Conservation (phyloP, 2,113 vertebrate species). For the Cochlearius cochlearius region DNA sequence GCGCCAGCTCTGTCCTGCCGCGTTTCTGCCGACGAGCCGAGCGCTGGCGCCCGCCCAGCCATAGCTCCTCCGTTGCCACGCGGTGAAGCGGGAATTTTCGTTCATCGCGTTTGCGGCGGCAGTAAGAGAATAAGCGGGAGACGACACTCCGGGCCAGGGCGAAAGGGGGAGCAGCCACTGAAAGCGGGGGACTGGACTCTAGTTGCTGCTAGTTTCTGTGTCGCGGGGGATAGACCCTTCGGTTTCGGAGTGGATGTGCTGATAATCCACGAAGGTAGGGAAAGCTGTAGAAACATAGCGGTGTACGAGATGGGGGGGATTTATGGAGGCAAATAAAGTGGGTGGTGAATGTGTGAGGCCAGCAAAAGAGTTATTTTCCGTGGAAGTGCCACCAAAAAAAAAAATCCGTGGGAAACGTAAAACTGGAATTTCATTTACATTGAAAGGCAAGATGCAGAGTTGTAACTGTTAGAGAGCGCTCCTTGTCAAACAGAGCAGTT, state of each 20-base stretch:
- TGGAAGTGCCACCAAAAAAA: background rate
- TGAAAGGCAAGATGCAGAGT: background rate
- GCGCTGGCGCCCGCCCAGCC: rapidly evolving
- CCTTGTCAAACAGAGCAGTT: background rate
- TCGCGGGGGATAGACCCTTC: background rate
- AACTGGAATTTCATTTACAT: background rate
- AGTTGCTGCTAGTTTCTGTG: background rate
- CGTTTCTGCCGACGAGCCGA: background rate
- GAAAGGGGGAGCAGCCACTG: background rate
- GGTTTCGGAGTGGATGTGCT: background rate
- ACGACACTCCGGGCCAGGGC: rapidly evolving
- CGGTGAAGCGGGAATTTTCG: background rate
- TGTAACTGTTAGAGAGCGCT: background rate
- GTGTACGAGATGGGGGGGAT: background rate
- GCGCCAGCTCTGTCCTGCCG: rapidly evolving
- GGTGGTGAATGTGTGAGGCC: background rate
- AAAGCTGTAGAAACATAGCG: no score
- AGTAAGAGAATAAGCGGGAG: background rate
- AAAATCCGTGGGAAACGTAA: background rate
- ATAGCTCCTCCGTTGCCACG: background rate
- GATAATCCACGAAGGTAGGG: background rate
- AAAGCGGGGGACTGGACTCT: no score
- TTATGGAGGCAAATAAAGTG: background rate
- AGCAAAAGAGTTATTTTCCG: background rate
- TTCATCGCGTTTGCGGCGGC: background rate